Conservation (phyloP, 2,797 vertebrate species). For the Oreonectes daqikongensis region DNA sequence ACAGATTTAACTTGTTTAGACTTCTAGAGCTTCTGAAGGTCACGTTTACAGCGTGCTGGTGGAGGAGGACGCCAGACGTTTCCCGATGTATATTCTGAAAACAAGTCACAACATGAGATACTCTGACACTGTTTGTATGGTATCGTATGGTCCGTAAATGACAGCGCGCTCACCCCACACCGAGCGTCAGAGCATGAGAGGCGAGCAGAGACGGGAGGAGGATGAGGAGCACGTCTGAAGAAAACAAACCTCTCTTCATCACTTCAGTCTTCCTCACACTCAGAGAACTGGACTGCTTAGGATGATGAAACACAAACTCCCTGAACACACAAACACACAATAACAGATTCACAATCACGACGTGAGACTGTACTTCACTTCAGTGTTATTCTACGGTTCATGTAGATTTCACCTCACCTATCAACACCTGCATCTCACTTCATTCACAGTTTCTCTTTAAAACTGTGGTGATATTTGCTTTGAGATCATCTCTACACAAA, state of each 20-base stretch:
- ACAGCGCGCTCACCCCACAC: slow-evolving; percentile 70
- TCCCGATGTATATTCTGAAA: slow-evolving; percentile 79
- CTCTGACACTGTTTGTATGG: neutral
- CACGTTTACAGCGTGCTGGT: slow-evolving; percentile 73
- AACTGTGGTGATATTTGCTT: too few relatives aligned
- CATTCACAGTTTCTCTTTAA: too few relatives aligned
- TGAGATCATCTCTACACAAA: too few relatives aligned
- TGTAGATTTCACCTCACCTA: too few relatives aligned
- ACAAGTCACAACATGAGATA: neutral
- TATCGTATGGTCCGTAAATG: too few relatives aligned
- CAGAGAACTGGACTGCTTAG: slow-evolving; percentile 70
- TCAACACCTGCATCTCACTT: too few relatives aligned
- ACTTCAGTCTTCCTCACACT: slow-evolving; percentile 75
- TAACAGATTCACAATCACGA: too few relatives aligned
- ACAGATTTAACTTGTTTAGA: too few relatives aligned
- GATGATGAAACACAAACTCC: slow-evolving; percentile 64
- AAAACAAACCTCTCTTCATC: slow-evolving; percentile 79
- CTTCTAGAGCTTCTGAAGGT: slow-evolving; percentile 46
- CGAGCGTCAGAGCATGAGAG: slow-evolving; percentile 79
- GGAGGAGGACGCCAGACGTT: slow-evolving; percentile 76
- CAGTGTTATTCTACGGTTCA: too few relatives aligned
- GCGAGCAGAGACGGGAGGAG: slow-evolving; percentile 75
- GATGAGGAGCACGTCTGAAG: slow-evolving; percentile 74
- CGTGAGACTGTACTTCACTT: too few relatives aligned
- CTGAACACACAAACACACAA: slow-evolving; percentile 55